Evolutionary conservation across 2,888 invertebrate species (phyloP), one percentile per base, ranked within the genome.

Genomic region (Steinernema carpocapsae): DNA sequence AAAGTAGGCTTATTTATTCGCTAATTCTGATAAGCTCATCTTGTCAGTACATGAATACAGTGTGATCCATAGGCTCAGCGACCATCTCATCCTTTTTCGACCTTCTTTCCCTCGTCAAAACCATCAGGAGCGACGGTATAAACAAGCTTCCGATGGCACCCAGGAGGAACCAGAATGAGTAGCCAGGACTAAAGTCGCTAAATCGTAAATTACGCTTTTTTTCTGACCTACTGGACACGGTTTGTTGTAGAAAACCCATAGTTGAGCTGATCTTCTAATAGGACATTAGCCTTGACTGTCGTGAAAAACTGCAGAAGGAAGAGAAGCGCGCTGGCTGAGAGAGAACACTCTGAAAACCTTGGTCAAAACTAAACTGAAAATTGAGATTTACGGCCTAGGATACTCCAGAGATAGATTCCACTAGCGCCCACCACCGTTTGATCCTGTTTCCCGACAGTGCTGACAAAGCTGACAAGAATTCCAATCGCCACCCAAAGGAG

Each of bases 401-500:
- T 52, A 48, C 80, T 77, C 83, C 83, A 83, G 26, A 83, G 42
- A 74, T 80, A 80, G 48, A 83, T 77, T 17, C 83, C 83, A 74
- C 77, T 74, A 19, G 83, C 78, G 2, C 83, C 83, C n/a, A 79
- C 76, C 3, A 82, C 76, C 0, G 80, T 78, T 0, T 70, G 70
- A 32, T 77, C 26, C 22, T 56, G 22, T 26, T 19, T 56, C 12
- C 79, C 26, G 7, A 77, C 77, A 29, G 80, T 77, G 59, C 81
- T 80, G 12, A 79, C 76, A 19, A 83, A 71, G 24, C 82, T 75
- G 37, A 83, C 78, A 10, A 81, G 70, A 17, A 83, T 72, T 29
- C 82, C 83, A 37, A 83, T 79, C 71, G 81, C 71, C 29, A 79
- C 78, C 82, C 82, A 83, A 64, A 83, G 75, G 29, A 83, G 32